Evolutionary conservation across 2,797 vertebrate species (phyloP), one percentile per base, ranked within the genome.

Genomic region (Pseudotriccus pelzelni): DNA sequence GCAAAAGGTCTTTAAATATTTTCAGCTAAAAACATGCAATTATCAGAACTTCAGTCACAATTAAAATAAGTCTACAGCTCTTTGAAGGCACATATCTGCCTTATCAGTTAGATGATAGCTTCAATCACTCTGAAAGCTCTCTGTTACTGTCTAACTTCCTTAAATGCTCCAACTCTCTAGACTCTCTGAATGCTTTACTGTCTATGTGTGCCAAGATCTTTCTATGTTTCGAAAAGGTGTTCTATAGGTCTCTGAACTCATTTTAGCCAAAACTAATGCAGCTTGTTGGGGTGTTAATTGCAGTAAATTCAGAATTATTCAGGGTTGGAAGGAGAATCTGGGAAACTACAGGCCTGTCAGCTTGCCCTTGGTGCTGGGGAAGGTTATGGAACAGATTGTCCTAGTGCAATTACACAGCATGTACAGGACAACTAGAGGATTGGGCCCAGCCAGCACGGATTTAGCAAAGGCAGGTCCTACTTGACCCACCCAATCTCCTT

Each of bases 371-470:
- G 2, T 49, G 36, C 41, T 72, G 30, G 50, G 28, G 24, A 59
- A 8, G 1, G 0, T 70, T 52, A 14, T 39, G 24, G 25, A 46
- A 23, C 14, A 37, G 32, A 62, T 43, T 47, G 32, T 27, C 41
- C 24, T 28, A n/a, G 23, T 21, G 24, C 1, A 0, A 28, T 49
- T 49, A 28, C 7, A 5, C 14, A 23, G 27, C 36, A 24, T 39
- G 7, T 43, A 63, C 62, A 17, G 30, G 41, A 32, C 49, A 69
- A 12, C 10, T 27, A 59, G 37, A 21, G 27, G 10, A 3, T 53
- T 20, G 47, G 30, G 39, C 34, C 36, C n/a, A 89, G 41, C 32
- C 12, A 43, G 36, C 36, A 24, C 28, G 36, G 15, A 4, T 55
- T 82, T n/a, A 55, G 20, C 23, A 63, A 69, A 1, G 55, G 27